Evolutionary conservation across 2,113 vertebrate genomes (phyloP).

Genomic region (Recurvirostra avosetta): DNA sequence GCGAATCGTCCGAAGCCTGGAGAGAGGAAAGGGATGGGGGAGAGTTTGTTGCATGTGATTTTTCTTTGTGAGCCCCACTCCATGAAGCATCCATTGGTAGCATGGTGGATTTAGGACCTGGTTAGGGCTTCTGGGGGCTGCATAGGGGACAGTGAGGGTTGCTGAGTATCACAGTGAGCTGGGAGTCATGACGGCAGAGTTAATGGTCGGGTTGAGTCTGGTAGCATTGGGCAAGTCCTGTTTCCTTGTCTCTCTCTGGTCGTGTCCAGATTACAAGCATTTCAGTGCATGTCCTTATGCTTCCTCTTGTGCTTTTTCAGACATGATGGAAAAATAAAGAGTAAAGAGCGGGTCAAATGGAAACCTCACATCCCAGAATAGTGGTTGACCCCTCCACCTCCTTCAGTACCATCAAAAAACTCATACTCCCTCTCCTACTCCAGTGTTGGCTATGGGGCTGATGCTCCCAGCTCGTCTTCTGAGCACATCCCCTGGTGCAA

Average conservation of each 20-base stretch:
- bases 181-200: neutral
- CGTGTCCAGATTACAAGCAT: neutral
- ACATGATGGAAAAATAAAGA: neutral
- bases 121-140: neutral
- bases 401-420: neutral
- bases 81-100: neutral
- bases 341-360: neutral
- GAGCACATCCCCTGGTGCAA: neutral
- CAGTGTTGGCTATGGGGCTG: rapidly evolving
- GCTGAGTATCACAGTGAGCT: neutral
- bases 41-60: neutral
- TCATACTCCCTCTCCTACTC: neutral
- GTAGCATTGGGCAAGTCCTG: neutral
- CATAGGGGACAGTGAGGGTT: neutral
- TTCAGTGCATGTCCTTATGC: neutral
- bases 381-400: neutral
- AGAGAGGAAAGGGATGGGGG: neutral
- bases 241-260: neutral
- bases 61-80: neutral
- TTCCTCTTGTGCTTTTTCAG: neutral
- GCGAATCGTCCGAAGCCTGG: neutral
- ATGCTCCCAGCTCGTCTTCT: neutral
- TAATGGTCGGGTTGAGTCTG: neutral
- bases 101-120: neutral
- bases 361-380: neutral